Conservation (phyloP, 1,140 invertebrate species). For the Cardiocondyla obscurior region DNA sequence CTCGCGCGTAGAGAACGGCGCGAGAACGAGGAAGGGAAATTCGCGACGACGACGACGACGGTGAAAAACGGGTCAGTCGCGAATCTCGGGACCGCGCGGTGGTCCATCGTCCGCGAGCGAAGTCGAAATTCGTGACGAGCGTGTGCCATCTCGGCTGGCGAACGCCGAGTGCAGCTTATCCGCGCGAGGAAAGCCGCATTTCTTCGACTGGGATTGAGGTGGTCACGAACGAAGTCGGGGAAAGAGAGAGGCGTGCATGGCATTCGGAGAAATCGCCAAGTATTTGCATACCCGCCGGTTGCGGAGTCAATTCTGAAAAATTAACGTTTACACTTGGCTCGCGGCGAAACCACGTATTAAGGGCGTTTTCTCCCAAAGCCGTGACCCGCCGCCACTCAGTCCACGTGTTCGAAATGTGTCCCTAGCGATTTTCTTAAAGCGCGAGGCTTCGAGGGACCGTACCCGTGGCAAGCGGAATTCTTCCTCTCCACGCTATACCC, state of each 20-base stretch:
- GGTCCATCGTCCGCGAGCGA: not conserved
- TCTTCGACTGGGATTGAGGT: not conserved
- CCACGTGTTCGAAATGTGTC: not conserved
- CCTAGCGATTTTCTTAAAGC: not conserved
- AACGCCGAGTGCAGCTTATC: not conserved
- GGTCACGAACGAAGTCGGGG: not conserved
- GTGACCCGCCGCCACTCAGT: not conserved
- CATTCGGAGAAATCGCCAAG: not conserved
- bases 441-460: not conserved
- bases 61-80: slow-evolving; percentile 39
- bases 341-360: not conserved
- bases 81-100: not conserved
- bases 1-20: slow-evolving; percentile 8
- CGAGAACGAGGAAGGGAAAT: slow-evolving; percentile 24
- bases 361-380: not conserved
- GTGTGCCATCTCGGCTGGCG: not conserved
- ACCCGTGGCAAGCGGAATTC: not conserved
- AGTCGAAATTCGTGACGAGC: not conserved
- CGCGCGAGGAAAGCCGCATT: not conserved
- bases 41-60: not conserved
- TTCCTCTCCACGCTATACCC: not conserved
- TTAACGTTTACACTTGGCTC: not conserved
- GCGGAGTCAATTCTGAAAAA: not conserved
- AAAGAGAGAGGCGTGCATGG: not conserved
- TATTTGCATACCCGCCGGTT: not conserved